Evolutionary conservation across 64 coral and sea anemone genomes (phyloP).

Genomic region (Actinia equina): DNA sequence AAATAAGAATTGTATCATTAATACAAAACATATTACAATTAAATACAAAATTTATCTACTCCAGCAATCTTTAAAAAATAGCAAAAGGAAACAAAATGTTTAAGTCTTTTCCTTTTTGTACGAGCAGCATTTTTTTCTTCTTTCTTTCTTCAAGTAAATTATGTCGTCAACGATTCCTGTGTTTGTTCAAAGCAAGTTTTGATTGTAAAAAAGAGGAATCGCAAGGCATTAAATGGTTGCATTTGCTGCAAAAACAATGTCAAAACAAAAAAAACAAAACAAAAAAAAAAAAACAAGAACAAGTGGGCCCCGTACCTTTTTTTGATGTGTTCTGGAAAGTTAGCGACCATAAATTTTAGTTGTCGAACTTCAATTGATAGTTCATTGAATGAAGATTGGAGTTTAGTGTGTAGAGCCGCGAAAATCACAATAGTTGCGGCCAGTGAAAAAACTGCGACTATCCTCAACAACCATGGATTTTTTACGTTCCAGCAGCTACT

Average conservation of each 20-base stretch:
- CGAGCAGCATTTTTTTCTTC: too few species aligned
- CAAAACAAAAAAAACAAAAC: neutral
- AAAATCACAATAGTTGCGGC: neutral
- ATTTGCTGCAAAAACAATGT: neutral
- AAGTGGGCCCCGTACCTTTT: neutral
- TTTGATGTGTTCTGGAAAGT: neutral
- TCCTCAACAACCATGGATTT: conserved; percentile 6
- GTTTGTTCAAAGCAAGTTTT: neutral
- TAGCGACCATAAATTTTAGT: neutral
- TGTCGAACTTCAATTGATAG: neutral
- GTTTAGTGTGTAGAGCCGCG: neutral
- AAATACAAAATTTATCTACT: too few species aligned
- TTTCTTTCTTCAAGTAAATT: neutral
- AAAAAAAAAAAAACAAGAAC: neutral
- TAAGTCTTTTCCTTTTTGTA: too few species aligned
- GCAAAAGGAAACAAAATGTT: too few species aligned
- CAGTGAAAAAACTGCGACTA: neutral
- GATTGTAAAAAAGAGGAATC: neutral
- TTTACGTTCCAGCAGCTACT: neutral
- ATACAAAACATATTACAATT: too few species aligned
- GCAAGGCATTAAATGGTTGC: neutral
- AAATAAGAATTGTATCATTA: too few species aligned
- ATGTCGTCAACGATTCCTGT: neutral
- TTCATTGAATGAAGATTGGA: neutral
- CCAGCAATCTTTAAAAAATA: too few species aligned